phyloP scores from a whole-genome alignment of 2,113 vertebrate species.

The Hydrolagus affinis region DNA sequence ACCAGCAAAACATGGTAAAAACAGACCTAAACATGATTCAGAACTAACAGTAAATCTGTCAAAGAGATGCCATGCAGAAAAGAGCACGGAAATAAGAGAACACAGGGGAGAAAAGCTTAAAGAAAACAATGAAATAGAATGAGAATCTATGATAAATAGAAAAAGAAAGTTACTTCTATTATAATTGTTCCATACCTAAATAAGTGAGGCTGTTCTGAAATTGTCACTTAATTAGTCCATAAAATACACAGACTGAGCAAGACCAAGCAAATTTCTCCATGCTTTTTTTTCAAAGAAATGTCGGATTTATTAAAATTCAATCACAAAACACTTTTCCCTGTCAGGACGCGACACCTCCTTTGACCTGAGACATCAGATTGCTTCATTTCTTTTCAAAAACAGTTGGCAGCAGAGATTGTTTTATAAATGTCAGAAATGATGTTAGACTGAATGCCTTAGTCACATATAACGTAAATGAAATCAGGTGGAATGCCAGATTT shows the following conservation, averaged over 20 bases:
- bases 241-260: slow-evolving; percentile 2
- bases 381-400: slow-evolving; percentile 58
- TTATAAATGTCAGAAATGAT: slow-evolving; percentile 44
- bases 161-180: background rate
- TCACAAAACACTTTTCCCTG: slow-evolving; percentile 67
- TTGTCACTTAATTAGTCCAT: slow-evolving; percentile 19
- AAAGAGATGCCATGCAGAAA: background rate
- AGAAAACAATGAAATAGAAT: background rate
- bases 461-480: slow-evolving; percentile 30
- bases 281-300: slow-evolving; percentile 44
- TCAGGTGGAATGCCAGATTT: slow-evolving; percentile 21
- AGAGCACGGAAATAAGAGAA: background rate
- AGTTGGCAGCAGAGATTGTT: slow-evolving; percentile 42
- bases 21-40: background rate
- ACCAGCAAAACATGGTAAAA: background rate
- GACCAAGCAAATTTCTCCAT: slow-evolving; percentile 22
- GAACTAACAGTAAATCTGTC: background rate
- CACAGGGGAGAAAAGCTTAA: background rate
- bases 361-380: slow-evolving; percentile 52
- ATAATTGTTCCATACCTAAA: background rate
- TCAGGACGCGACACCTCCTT: slow-evolving; percentile 59
- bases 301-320: slow-evolving; percentile 64
- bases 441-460: slow-evolving; percentile 38
- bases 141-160: background rate
- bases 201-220: slow-evolving; percentile 1